Base-by-base conservation (phyloP, 2,888 invertebrate genomes). In the Rhogogaster chlorosoma region DNA sequence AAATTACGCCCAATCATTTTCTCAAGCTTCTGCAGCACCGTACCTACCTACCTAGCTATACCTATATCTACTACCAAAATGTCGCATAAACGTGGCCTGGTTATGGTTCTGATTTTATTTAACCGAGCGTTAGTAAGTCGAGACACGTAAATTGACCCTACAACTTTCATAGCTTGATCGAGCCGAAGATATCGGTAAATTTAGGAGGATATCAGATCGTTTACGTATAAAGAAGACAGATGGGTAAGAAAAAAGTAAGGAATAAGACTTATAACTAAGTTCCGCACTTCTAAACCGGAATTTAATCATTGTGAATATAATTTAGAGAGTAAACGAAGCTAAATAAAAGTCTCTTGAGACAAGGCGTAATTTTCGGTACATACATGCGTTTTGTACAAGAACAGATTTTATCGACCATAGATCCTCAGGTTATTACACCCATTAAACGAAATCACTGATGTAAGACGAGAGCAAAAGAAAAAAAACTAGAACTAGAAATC, bases 41-140 rank as follows among this genome's bases (percentile, higher is more conserved):
- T n/a, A 22, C 29, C 67, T 22, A 18, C n/a, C 36, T 36, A 57
- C 9, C 22, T 22, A 36, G n/a, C n/a, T 15, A 18, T 38, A 15
- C 71, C 42, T n/a, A 32, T 73, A 42, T n/a, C 42, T 45, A 75
- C 12, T n/a, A 38, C 71, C 71, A 0, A 32, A 67, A 45, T 36
- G 57, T 57, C 61, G 15, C 78, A 15, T 38, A 22, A 18, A 22
- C 38, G 78, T 26, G 57, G 36, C n/a, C 7, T 38, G 61, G 61
- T 57, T 32, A 77, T 77, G 12, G 61, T 57, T 80, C 38, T 61
- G 80, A 61, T 80, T 80, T 80, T 80, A 49, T 38, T 61, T 29
- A 80, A 80, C 80, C 61, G 80, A 80, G 80, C 80, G 80, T 80
- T 80, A 80, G 22, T 73, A 61, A 80, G 38, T 57, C 38, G 36